phyloP scores from a whole-genome alignment of 2,797 vertebrate genomes.

The Simalia tracyae region DNA sequence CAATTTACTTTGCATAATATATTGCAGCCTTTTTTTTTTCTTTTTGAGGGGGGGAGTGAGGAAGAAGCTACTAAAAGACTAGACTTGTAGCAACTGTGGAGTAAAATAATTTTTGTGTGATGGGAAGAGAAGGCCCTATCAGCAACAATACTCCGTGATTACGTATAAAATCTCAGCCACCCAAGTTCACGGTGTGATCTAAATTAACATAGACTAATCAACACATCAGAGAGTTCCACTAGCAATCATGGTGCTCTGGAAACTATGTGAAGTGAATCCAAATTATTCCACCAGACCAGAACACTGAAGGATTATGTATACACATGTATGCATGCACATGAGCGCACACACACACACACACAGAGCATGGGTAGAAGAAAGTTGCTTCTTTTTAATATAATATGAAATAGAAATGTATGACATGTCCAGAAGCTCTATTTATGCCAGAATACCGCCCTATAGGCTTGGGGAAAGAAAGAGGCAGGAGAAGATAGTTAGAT shows the following conservation, averaged over 20 bases:
- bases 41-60: background rate
- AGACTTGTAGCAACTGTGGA: constrained; percentile 54
- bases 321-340: background rate
- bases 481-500: too few species aligned
- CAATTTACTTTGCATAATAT: constrained; percentile 72
- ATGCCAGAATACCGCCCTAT: background rate
- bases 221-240: constrained; percentile 40
- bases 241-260: constrained; percentile 63
- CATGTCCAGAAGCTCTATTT: background rate
- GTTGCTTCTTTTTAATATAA: constrained; percentile 19
- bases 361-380: background rate
- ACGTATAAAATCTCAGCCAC: constrained; percentile 70
- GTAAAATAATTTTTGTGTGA: constrained; percentile 57
- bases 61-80: constrained; percentile 64
- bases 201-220: constrained; percentile 59
- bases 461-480: too few species aligned
- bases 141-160: constrained; percentile 72
- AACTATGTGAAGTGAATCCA: constrained; percentile 55
- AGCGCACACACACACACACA: background rate
- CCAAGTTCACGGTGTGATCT: constrained; percentile 67
- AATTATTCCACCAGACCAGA: constrained; percentile 46
- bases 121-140: constrained; percentile 62
- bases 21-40: constrained; percentile 31
- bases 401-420: background rate
- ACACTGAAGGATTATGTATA: constrained; percentile 43